Base-by-base conservation (phyloP, 2,113 vertebrate species). In the Hepsetus odoe region DNA sequence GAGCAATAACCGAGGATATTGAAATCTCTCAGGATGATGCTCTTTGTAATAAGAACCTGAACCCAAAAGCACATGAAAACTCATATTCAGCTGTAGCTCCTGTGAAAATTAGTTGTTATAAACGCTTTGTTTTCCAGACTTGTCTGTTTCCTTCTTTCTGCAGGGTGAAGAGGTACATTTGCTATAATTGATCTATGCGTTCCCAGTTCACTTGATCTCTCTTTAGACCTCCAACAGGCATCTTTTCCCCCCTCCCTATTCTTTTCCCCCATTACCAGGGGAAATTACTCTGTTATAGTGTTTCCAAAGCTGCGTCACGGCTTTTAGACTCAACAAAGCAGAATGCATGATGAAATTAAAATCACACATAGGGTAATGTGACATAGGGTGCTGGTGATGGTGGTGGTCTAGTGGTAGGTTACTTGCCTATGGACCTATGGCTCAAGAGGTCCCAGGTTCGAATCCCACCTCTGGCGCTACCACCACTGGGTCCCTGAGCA, bases 161-260 rank as follows among this genome's bases (percentile, higher is more conserved):
- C 35, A 14, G 26, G 65, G 71, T 67, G 67, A 38, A 38, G 55
- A 74, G 61, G 71, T 80, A 55, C 64, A 78, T 77, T 77, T 40
- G 44, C 30, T 49, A 28, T 61, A 73, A 73, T 49, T 55, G 70
- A 77, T 77, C 75, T 68, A 22, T 16, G 32, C 18, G 9, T 68
- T 61, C n/a, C 42, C 62, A 53, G 55, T 22, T 73, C 67, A 16
- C 40, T 77, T 61, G 68, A 77, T 68, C 61, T 67, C 62, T 72
- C 35, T 30, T 12, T 53, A 66, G 68, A 65, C 26, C 65, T 55
- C 66, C 58, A 64, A 66, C 71, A 38, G 10, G 46, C 61, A 73
- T 72, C 69, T 59, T 62, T 72, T 64, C 70, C 30, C 70, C 30
- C 40, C 77, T 55, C 7, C 22, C 20, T 4, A 30, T 72, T 2